Conservation (phyloP, 1,140 invertebrate species). For the Caenorhabditis inopinata region DNA sequence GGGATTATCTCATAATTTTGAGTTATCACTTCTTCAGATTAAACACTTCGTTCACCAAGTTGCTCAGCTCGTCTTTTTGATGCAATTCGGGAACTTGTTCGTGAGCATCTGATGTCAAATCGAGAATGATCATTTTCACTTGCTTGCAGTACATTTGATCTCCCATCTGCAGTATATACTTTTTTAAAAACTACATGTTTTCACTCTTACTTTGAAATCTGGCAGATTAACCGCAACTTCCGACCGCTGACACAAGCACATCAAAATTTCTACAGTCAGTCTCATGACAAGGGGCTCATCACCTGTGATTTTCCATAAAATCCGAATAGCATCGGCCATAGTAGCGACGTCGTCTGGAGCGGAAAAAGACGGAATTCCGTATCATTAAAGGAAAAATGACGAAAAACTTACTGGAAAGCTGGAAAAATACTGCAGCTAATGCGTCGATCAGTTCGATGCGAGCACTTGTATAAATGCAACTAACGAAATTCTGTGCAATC, state of each 20-base stretch:
- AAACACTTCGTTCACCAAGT: slow-evolving; percentile 3
- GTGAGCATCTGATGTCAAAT: slow-evolving; percentile 6
- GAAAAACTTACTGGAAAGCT: neutral
- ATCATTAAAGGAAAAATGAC: neutral
- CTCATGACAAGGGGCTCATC: slow-evolving; percentile 12
- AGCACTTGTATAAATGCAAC: neutral
- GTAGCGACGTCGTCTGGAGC: slow-evolving; percentile 3
- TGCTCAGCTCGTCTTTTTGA: slow-evolving; percentile 11
- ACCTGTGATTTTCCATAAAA: neutral
- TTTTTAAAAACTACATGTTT: neutral
- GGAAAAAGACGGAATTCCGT: neutral
- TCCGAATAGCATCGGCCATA: neutral
- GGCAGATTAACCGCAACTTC: neutral
- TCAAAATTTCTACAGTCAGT: neutral
- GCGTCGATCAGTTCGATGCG: neutral
- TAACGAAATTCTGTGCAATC: neutral
- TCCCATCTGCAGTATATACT: neutral
- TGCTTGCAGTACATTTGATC: slow-evolving; percentile 23
- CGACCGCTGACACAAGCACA: neutral
- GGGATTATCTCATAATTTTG: too few species aligned
- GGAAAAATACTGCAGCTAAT: neutral
- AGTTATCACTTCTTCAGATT: neutral
- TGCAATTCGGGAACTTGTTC: neutral
- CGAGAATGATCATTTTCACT: slow-evolving; percentile 19
- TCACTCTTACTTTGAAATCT: neutral